Conservation (phyloP, 2,113 vertebrate species). For the Gulo gulo region DNA sequence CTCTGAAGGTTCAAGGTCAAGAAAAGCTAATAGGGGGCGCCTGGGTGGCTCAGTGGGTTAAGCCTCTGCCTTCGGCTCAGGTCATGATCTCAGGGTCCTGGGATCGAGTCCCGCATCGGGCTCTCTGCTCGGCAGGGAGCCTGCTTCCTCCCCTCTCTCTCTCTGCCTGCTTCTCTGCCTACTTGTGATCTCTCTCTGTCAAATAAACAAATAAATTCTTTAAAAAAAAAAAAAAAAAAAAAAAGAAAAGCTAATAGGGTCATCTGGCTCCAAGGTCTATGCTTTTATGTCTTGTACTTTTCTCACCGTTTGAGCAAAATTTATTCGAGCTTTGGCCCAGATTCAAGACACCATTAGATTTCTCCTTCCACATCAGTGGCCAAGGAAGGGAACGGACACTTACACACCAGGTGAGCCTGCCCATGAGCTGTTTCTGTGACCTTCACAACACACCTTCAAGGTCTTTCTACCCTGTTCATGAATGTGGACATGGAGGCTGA, state of each 20-base stretch:
- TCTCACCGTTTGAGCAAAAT: neutral
- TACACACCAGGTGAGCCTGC: accelerated
- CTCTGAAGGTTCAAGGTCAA: neutral
- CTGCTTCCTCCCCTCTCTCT: no score
- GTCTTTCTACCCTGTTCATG: neutral
- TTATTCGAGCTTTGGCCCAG: neutral
- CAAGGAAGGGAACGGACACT: neutral
- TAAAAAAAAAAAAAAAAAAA: no score
- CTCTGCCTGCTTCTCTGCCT: no score
- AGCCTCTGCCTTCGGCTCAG: no score
- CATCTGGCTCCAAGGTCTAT: neutral
- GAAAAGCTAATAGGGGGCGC: neutral
- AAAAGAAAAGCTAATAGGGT: neutral
- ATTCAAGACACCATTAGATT: neutral
- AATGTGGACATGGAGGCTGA: neutral
- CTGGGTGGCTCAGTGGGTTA: no score
- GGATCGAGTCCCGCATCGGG: no score
- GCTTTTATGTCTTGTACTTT: neutral
- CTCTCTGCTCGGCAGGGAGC: no score
- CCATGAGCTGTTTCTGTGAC: accelerated
- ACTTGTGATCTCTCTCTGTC: no score
- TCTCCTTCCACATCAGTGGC: neutral
- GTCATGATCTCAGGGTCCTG: no score
- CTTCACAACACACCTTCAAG: accelerated
- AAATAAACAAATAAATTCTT: no score